Conservation (phyloP, 2,888 invertebrate genomes). For the Argyra leucocephala region DNA sequence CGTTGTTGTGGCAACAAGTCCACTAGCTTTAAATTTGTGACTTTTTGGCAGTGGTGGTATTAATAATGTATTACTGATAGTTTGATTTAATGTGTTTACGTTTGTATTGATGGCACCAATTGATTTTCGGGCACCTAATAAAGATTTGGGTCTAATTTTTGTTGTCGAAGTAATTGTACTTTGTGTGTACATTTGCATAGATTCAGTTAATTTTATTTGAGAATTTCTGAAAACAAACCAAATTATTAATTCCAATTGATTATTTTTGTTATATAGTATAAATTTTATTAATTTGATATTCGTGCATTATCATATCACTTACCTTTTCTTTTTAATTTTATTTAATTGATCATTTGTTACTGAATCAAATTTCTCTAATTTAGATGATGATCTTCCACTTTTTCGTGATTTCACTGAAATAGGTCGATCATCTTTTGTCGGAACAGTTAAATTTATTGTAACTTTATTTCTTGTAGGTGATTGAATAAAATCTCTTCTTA, state of each 20-base stretch:
- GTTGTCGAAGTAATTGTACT: background rate
- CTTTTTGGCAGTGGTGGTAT: constrained; percentile 43
- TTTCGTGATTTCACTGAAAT: constrained; percentile 8
- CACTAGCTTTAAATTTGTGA: constrained; percentile 51
- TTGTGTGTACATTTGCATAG: background rate
- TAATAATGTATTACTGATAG: background rate
- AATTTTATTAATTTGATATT: too few species aligned
- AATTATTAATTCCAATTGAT: background rate
- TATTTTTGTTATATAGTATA: too few species aligned
- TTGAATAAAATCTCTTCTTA: background rate
- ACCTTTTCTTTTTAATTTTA: constrained; percentile 19
- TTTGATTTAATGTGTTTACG: background rate
- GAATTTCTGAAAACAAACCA: background rate
- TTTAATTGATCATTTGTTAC: background rate
- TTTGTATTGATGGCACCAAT: background rate
- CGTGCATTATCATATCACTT: background rate
- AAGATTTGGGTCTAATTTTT: background rate
- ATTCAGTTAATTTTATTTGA: background rate
- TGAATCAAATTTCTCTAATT: background rate
- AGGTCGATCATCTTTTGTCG: background rate
- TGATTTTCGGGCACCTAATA: background rate
- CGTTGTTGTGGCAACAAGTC: constrained; percentile 50
- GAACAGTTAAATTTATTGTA: constrained; percentile 17
- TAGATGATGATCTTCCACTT: background rate
- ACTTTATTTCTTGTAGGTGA: constrained; percentile 18